These are phyloP conservation scores for Folsomia candida DNA, from an alignment of 2,888 invertebrate genomes.

Conservation along the genomic window DNA sequence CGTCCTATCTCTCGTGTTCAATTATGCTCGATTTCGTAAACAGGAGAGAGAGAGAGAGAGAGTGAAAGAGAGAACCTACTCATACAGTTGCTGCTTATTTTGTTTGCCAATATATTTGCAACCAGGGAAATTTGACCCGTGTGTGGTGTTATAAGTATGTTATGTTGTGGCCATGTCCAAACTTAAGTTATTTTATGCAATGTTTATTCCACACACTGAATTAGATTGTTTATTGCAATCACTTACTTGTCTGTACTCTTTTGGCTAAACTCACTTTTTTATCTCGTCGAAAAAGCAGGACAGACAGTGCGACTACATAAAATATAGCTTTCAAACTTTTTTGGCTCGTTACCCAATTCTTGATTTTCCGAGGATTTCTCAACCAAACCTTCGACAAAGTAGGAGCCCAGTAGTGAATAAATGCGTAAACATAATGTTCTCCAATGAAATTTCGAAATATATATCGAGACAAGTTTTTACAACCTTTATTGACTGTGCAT, in stretches of 20 bases:
- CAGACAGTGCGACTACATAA: constrained; percentile 1
- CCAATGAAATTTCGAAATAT: background rate
- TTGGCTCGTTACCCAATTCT: background rate
- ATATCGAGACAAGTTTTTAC: background rate
- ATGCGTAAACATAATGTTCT: background rate
- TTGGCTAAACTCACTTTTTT: background rate
- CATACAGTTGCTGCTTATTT: too few species aligned
- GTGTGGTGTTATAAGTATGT: too few species aligned
- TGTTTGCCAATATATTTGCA: too few species aligned
- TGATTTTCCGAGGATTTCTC: background rate
- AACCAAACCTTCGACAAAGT: background rate
- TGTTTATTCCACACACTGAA: background rate
- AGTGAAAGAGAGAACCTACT: background rate
- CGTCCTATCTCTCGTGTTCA: too few species aligned
- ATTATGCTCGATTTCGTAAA: too few species aligned
- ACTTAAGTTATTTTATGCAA: background rate
- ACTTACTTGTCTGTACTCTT: background rate
- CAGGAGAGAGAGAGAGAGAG: background rate
- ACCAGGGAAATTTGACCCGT: too few species aligned
- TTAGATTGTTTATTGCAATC: background rate
- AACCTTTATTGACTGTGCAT: background rate
- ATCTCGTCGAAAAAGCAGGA: background rate
- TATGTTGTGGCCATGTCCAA: background rate
- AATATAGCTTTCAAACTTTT: background rate
- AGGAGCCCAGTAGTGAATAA: background rate